A percentile compares a stretch with the other conserved stretches of the same genome.
phyloP scores from a whole-genome alignment of 64 coral and sea anemone genomes.

The Porites australiensis region DNA sequence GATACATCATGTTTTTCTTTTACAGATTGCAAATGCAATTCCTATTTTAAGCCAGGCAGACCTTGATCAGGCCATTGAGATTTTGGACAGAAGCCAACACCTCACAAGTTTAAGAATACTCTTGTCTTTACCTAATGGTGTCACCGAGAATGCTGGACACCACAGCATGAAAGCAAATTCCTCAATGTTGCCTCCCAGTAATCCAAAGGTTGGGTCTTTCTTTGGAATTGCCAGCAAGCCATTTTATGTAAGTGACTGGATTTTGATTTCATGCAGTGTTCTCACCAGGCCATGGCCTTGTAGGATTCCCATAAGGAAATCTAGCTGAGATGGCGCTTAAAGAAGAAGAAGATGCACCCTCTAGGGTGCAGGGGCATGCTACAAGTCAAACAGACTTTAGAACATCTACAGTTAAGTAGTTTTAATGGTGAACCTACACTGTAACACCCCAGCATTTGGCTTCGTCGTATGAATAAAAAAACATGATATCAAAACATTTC shows the following conservation, averaged over 20 bases:
- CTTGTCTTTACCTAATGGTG: slow-evolving; percentile 89
- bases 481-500: too few relatives aligned
- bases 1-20: neutral
- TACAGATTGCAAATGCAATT: slow-evolving; percentile 78
- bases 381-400: too few relatives aligned
- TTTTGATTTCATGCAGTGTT: too few relatives aligned
- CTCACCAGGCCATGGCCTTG: too few relatives aligned
- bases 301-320: too few relatives aligned
- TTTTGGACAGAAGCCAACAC: slow-evolving; percentile 96
- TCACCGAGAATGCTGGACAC: slow-evolving; percentile 47
- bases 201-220: slow-evolving; percentile 88
- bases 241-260: slow-evolving; percentile 24
- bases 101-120: slow-evolving; percentile 90
- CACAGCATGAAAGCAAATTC: slow-evolving; percentile 42
- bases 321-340: too few relatives aligned
- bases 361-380: too few relatives aligned
- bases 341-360: too few relatives aligned
- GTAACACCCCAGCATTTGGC: too few relatives aligned
- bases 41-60: slow-evolving; percentile 94
- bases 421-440: too few relatives aligned
- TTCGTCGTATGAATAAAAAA: too few relatives aligned
- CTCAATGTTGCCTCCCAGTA: slow-evolving; percentile 60
- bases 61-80: slow-evolving; percentile 93
- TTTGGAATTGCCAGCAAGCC: slow-evolving; percentile 74
- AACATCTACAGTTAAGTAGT: too few relatives aligned